Evolutionary conservation across 1,140 invertebrate species (phyloP).

Genomic region (Leptinotarsa undecemlineata): DNA sequence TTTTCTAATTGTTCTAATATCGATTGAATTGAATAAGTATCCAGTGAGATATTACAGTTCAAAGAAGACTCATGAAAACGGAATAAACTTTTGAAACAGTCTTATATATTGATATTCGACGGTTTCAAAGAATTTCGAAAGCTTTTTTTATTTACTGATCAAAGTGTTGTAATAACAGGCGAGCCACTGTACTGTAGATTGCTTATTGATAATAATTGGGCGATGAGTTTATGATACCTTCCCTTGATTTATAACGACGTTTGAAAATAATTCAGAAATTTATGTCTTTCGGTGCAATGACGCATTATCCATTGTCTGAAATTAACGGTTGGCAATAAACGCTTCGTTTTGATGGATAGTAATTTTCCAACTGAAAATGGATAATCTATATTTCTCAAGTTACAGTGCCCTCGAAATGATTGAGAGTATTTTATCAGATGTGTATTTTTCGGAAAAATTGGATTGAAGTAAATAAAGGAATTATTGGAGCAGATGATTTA

Average conservation of each 20-base stretch:
- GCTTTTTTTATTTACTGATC: too few relatives aligned
- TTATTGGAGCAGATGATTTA: too few relatives aligned
- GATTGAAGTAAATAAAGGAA: too few relatives aligned
- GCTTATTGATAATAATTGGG: slow-evolving; percentile 41
- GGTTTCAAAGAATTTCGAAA: too few relatives aligned
- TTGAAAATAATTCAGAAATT: slow-evolving; percentile 26
- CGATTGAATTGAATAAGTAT: too few relatives aligned
- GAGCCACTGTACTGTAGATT: slow-evolving; percentile 3
- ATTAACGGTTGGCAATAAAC: slow-evolving; percentile 18
- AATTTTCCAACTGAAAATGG: slow-evolving; percentile 17
- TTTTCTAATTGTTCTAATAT: too few relatives aligned
- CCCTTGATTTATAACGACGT: slow-evolving; percentile 30
- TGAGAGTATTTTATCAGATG: background rate
- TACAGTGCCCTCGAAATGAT: background rate
- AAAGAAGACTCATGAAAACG: too few relatives aligned
- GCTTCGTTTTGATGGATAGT: slow-evolving; percentile 16
- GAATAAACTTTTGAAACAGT: too few relatives aligned
- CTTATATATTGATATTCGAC: too few relatives aligned
- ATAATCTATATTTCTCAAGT: slow-evolving; percentile 16
- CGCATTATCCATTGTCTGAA: slow-evolving; percentile 26
- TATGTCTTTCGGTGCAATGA: slow-evolving; percentile 23
- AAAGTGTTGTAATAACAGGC: background rate
- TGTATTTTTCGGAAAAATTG: too few relatives aligned
- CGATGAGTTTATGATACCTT: slow-evolving; percentile 29
- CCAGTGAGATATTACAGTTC: too few relatives aligned